A percentile compares a stretch with the other conserved stretches of the same genome.
Evolutionary conservation across 1,140 invertebrate genomes (phyloP).

Genomic region (Scaptomyza graminum): DNA sequence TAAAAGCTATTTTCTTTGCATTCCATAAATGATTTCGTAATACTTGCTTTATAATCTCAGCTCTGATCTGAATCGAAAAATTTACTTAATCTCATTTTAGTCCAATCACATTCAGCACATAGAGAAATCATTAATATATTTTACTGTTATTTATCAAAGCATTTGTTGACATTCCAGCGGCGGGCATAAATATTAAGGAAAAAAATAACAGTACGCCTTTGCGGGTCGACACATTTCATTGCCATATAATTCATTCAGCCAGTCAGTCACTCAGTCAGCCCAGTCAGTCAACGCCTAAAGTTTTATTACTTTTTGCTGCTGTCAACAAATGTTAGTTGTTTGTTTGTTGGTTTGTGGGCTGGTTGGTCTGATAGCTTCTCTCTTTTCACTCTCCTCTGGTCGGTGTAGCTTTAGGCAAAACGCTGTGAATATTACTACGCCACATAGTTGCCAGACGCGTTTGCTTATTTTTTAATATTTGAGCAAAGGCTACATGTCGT

Average conservation of each 20-base stretch:
- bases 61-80: neutral
- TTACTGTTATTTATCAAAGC: slow-evolving; percentile 43
- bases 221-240: slow-evolving; percentile 71
- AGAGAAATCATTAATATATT: slow-evolving; percentile 67
- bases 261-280: slow-evolving; percentile 55
- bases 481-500: slow-evolving; percentile 79
- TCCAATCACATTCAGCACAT: slow-evolving; percentile 10
- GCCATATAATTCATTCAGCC: slow-evolving; percentile 50
- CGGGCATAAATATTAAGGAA: slow-evolving; percentile 54
- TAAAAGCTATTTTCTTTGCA: too few species aligned
- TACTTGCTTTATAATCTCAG: too few species aligned
- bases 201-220: slow-evolving; percentile 59
- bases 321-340: slow-evolving; percentile 62
- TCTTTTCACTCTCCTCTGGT: slow-evolving; percentile 2
- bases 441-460: slow-evolving; percentile 64
- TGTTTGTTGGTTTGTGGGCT: slow-evolving; percentile 57
- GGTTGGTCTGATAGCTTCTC: slow-evolving; percentile 13
- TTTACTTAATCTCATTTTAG: slow-evolving; percentile 19
- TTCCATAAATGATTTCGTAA: too few species aligned
- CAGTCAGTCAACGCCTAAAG: slow-evolving; percentile 71
- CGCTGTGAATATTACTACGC: slow-evolving; percentile 77
- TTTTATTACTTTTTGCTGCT: slow-evolving; percentile 80
- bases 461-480: slow-evolving; percentile 81
- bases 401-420: slow-evolving; percentile 61
- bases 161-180: slow-evolving; percentile 57